Percentiles rank a stretch among this genome's conserved stretches.
These are phyloP conservation scores for Campopleginae sp. DNA, from an alignment of 2,888 invertebrate species.

Conservation along the genomic window DNA sequence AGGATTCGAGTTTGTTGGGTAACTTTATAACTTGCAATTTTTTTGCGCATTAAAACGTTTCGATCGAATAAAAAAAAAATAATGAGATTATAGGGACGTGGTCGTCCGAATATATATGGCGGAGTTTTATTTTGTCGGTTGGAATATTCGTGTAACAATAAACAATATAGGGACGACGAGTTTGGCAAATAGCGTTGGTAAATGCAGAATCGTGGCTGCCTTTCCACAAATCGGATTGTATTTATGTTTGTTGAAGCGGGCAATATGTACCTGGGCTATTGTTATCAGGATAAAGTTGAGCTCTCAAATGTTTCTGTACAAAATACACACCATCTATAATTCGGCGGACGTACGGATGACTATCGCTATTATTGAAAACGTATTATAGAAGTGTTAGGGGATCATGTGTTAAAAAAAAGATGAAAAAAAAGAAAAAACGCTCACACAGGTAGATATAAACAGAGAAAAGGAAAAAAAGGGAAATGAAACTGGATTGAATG, in stretches of 20 bases:
- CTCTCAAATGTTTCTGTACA: conserved; percentile 25
- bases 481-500: conserved; percentile 42
- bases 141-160: not conserved
- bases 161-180: not conserved
- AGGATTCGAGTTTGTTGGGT: not conserved
- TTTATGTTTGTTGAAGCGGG: conserved; percentile 5
- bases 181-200: not conserved
- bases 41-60: not conserved
- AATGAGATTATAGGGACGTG: not conserved
- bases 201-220: not conserved
- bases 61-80: not conserved
- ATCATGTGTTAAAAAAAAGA: not conserved
- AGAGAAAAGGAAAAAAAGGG: not conserved
- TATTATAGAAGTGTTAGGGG: not conserved
- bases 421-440: not conserved
- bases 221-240: conserved; percentile 3
- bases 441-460: too few relatives aligned
- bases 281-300: not conserved
- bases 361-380: not conserved
- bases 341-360: not conserved
- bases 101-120: not conserved
- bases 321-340: not conserved
- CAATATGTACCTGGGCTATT: not conserved
- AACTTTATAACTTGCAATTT: not conserved
- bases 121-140: not conserved